Evolutionary conservation across 2,113 vertebrate species (phyloP), one percentile per base, ranked within the genome.

Genomic region (Seriola quinqueradiata): DNA sequence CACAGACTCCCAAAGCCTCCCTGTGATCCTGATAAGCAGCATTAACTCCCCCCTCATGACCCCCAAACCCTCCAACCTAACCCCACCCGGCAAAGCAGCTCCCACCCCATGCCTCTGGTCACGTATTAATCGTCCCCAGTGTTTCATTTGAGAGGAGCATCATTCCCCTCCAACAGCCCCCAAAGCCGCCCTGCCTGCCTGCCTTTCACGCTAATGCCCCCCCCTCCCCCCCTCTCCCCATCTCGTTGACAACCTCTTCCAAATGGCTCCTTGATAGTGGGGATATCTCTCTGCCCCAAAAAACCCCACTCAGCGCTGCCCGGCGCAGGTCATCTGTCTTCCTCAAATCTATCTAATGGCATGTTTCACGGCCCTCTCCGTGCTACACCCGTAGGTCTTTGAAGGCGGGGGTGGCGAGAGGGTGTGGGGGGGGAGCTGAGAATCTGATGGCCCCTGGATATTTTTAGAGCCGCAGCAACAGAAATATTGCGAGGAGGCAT

Each of bases 381-480:
- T 74, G 84, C 75, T 70, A 71, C 72, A 83, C 48, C 80, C 65
- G 82, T 73, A 66, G 42, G 66, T 86, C 84, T 83, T 79, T 52
- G 25, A 71, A 28, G 28, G 28, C 28, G 28, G 28, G 28, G 28
- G 28, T 28, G 28, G 28, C 2, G 28, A 28, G 28, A 28, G 38
- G 38, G 38, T 4, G 48, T 13, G 70, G 66, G 57, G 70, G 11
- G 58, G 10, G 46, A 58, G 70, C 75, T 67, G 82, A 85, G 83
- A 82, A 78, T 89, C 87, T 88, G 81, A 89, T 89, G 92, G 89
- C 87, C 75, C 61, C 36, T 60, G 77, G 84, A 79, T 95, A 95
- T 95, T 95, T 95, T 95, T 94, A 94, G 90, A 89, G 75, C 73
- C 1, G 61, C 84, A 60, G 84, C 75, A 90, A 87, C 80, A 92